Evolutionary conservation across 2,888 invertebrate species (phyloP), one percentile per base, ranked within the genome.

Genomic region (Eugnorisma glareosa): DNA sequence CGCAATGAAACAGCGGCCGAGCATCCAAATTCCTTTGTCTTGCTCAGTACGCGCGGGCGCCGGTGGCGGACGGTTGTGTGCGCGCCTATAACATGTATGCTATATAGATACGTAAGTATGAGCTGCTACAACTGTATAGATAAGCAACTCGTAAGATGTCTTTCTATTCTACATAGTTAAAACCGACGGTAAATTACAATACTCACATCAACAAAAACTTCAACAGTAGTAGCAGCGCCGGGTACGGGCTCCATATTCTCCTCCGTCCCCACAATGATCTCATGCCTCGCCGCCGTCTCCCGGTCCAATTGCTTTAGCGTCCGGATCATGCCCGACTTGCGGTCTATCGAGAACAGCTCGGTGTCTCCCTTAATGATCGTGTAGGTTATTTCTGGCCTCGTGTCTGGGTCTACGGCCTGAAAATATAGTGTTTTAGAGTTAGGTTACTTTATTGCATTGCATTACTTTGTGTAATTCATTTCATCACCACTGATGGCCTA

Each of bases 401-500:
- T 98, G 88, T 99, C 99, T 2, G 98, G 98, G 95, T 99, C 99
- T 85, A 97, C 97, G 0, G 99, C 99, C 97, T 98, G 92, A 15
- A 31, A 63, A 24, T 63, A 21, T n/a, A 13, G n/a, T 54, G 13
- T 54, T 54, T 54, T 13, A 13, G n/a, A 54, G 54, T 54, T 54
- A n/a, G 54, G 6, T 45, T 40, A 13, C 2, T 48, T n/a, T n/a
- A n/a, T n/a, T n/a, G n/a, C n/a, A n/a, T n/a, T n/a, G n/a, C n/a
- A n/a, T n/a, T n/a, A n/a, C n/a, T n/a, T n/a, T n/a, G n/a, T n/a
- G n/a, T n/a, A n/a, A n/a, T n/a, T n/a, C n/a, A n/a, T n/a, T n/a
- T n/a, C n/a, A n/a, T n/a, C n/a, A n/a, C n/a, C n/a, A n/a, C n/a
- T n/a, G n/a, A n/a, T n/a, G n/a, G n/a, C n/a, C n/a, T n/a, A n/a